Evolutionary conservation across 2,113 vertebrate species (phyloP).

Genomic region (Orthonyx spaldingii): DNA sequence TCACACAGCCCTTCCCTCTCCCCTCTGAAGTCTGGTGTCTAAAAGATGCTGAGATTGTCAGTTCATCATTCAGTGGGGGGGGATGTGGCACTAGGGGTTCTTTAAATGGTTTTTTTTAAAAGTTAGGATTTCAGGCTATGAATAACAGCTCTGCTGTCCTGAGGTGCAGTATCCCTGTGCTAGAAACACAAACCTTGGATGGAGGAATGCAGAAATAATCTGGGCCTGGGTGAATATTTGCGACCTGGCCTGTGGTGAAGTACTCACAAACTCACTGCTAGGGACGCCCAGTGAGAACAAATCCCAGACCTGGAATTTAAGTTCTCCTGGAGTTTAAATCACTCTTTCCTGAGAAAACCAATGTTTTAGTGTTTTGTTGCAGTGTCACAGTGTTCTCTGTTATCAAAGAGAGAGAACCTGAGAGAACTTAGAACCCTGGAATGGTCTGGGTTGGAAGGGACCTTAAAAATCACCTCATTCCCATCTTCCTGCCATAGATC

Average conservation of each 20-base stretch:
- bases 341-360: background rate
- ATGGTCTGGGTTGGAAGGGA: background rate
- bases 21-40: background rate
- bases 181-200: background rate
- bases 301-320: background rate
- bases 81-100: background rate
- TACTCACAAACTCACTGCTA: no score
- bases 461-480: background rate
- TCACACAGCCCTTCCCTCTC: background rate
- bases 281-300: background rate
- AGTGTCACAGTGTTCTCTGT: no score
- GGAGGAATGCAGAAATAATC: background rate
- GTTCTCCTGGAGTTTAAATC: background rate
- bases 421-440: background rate
- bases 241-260: background rate
- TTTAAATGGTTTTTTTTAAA: background rate
- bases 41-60: background rate
- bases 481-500: background rate
- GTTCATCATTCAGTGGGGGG: accelerated
- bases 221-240: background rate
- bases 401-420: background rate
- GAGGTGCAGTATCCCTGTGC: background rate
- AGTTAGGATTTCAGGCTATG: no score
- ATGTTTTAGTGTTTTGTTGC: background rate
- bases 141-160: background rate